Evolutionary conservation across 1,140 invertebrate species (phyloP).

Genomic region (Campodea augens): DNA sequence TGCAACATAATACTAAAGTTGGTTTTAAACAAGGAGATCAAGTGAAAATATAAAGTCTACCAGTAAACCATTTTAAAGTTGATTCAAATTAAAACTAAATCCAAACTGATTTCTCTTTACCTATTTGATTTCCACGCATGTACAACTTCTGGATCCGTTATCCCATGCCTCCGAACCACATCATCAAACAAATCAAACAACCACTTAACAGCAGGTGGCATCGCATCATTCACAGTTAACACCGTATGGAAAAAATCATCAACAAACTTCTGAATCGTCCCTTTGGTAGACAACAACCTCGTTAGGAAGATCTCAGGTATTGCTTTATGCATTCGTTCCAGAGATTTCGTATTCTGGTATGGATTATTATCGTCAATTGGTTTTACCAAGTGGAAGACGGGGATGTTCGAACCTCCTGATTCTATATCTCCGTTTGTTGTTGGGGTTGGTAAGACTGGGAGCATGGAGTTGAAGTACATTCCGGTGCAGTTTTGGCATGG

Average conservation of each 20-base stretch:
- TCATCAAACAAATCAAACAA: constrained; percentile 86
- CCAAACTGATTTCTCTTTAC: too few relatives aligned
- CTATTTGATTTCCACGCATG: constrained; percentile 92
- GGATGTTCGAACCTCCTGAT: constrained; percentile 33
- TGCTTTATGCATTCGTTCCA: constrained; percentile 68
- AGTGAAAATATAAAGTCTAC: too few relatives aligned
- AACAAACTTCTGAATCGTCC: constrained; percentile 89
- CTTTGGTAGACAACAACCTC: constrained; percentile 76
- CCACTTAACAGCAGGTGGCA: constrained; percentile 87
- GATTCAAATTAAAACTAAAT: too few relatives aligned
- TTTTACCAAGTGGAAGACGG: constrained; percentile 66
- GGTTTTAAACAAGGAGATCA: too few relatives aligned
- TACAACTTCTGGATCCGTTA: constrained; percentile 70
- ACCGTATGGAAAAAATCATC: constrained; percentile 86
- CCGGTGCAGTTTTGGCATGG: constrained; percentile 55
- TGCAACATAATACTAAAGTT: too few relatives aligned
- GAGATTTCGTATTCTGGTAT: constrained; percentile 30
- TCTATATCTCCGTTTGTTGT: constrained; percentile 52
- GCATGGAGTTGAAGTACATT: constrained; percentile 52
- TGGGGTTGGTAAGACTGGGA: constrained; percentile 59
- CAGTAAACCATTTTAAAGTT: too few relatives aligned
- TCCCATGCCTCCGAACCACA: constrained; percentile 61
- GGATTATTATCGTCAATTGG: constrained; percentile 51
- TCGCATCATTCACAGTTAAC: constrained; percentile 66
- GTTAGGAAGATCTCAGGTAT: constrained; percentile 93